Evolutionary conservation across 2,797 vertebrate species (phyloP).

Genomic region (Pygocentrus nattereri): DNA sequence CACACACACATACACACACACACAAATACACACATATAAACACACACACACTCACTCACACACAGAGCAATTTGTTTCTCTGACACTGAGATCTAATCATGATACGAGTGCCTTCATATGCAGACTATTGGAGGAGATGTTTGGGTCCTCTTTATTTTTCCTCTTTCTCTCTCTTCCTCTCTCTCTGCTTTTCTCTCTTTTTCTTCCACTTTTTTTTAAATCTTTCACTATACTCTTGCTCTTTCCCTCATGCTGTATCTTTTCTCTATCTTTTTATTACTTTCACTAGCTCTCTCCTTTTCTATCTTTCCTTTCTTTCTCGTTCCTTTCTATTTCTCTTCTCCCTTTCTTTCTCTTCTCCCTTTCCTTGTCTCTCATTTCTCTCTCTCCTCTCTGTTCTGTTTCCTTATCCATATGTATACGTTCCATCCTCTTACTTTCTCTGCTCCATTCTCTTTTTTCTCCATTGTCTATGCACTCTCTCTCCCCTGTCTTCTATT

Average conservation of each 20-base stretch:
- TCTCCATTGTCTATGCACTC: neutral
- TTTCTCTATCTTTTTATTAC: neutral
- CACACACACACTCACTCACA: conserved; percentile 5
- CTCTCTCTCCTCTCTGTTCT: neutral
- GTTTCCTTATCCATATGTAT: neutral
- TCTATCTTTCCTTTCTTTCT: conserved; percentile 4
- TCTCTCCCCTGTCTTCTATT: neutral
- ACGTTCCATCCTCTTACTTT: neutral
- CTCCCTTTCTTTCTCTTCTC: neutral
- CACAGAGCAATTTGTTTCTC: conserved; percentile 18
- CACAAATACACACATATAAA: conserved; percentile 8
- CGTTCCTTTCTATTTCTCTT: neutral
- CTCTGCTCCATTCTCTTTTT: neutral
- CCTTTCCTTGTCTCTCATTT: neutral
- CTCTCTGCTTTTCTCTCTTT: neutral
- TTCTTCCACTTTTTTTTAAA: too few species aligned
- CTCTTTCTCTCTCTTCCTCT: neutral
- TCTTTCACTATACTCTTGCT: neutral
- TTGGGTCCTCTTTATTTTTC: conserved; percentile 9
- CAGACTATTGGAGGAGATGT: conserved; percentile 44
- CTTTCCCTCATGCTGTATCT: neutral
- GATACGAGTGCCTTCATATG: conserved; percentile 48
- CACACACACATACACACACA: neutral
- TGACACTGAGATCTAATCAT: conserved; percentile 47
- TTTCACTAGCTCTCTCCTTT: neutral